Percentiles rank a stretch among this genome's conserved stretches.
These are phyloP conservation scores for Eilema griseolum DNA, from an alignment of 2,888 invertebrate species.

Conservation along the genomic window DNA sequence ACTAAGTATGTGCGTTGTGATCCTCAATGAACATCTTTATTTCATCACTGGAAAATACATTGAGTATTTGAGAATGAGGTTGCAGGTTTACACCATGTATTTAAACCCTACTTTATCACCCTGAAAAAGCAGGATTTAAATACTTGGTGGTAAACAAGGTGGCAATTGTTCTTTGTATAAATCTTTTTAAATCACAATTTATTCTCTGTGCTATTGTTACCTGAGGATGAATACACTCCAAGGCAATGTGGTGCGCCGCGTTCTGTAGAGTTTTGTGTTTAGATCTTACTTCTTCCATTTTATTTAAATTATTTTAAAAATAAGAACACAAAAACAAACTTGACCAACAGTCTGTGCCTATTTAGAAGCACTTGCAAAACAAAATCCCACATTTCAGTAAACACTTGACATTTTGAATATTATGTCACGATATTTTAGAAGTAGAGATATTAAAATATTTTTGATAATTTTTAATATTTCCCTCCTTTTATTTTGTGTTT, in stretches of 20 bases:
- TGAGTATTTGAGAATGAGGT: neutral
- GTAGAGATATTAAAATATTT: neutral
- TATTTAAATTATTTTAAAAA: neutral
- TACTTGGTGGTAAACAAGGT: no score
- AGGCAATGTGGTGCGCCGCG: constrained; percentile 79
- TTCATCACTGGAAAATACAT: no score
- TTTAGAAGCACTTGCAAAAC: constrained; percentile 11
- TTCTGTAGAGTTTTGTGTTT: constrained; percentile 78
- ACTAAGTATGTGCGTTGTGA: no score
- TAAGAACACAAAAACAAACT: neutral
- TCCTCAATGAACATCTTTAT: no score
- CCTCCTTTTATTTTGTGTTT: constrained; percentile 40
- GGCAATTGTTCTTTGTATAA: no score
- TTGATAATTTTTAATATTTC: constrained; percentile 32
- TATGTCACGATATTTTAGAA: neutral
- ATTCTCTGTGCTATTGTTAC: constrained; percentile 49
- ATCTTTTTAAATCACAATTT: neutral
- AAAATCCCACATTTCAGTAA: constrained; percentile 24
- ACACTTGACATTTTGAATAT: neutral
- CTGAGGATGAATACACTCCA: constrained; percentile 81
- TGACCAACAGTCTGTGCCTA: neutral
- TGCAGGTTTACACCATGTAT: neutral
- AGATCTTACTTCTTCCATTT: constrained; percentile 77
- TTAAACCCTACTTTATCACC: no score
- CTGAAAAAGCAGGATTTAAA: no score